Evolutionary conservation across 2,888 invertebrate genomes (phyloP).

Genomic region (Metalampra italica): DNA sequence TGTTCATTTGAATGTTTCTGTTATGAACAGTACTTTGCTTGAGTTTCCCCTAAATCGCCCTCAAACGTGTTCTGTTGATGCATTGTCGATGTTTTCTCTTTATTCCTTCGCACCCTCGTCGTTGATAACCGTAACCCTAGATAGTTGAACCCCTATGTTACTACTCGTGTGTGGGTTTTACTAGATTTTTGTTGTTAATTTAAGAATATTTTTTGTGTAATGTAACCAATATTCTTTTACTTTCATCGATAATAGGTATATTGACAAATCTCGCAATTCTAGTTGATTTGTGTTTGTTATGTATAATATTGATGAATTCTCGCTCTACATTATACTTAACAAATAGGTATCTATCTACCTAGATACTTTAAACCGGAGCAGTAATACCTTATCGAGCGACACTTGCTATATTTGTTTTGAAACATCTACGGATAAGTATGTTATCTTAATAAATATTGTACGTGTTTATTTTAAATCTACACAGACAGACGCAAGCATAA

Average conservation of each 20-base stretch:
- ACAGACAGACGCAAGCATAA: background rate
- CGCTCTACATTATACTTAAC: background rate
- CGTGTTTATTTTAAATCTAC: background rate
- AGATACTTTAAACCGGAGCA: background rate
- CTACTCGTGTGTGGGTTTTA: conserved; percentile 24
- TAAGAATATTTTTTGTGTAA: background rate
- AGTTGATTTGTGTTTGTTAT: too few relatives aligned
- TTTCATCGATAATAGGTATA: too few relatives aligned
- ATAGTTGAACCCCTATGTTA: conserved; percentile 40
- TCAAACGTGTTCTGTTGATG: conserved; percentile 45
- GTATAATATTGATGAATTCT: background rate
- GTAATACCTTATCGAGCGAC: background rate
- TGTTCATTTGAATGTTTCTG: conserved; percentile 15
- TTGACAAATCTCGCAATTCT: too few relatives aligned
- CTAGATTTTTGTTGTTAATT: conserved; percentile 24
- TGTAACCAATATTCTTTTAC: too few relatives aligned
- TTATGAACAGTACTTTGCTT: conserved; percentile 12
- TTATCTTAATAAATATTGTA: background rate
- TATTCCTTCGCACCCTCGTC: conserved; percentile 63
- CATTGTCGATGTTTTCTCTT: conserved; percentile 57
- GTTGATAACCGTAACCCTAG: conserved; percentile 52
- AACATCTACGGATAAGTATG: background rate
- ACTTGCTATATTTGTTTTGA: background rate
- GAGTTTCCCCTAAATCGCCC: conserved; percentile 33
- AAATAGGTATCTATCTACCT: background rate